These are phyloP conservation scores for Protonibea diacanthus DNA, from an alignment of 2,797 vertebrate species.

Conservation along the genomic window DNA sequence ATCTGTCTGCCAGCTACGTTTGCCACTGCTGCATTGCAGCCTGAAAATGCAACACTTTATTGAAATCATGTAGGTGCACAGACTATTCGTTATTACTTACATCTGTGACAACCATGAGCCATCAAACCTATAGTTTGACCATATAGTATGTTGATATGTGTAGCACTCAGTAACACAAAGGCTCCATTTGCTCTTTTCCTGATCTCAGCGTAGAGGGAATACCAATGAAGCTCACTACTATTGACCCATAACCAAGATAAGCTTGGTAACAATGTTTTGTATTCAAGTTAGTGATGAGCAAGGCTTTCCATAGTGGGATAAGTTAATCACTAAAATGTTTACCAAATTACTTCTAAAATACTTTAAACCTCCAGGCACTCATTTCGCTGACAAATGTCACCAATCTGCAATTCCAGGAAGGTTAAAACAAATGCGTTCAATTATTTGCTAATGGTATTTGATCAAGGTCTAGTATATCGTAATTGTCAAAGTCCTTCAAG, in stretches of 20 bases:
- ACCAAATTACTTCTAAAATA: conserved; percentile 36
- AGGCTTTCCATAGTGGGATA: conserved; percentile 11
- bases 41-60: not conserved
- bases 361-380: conserved; percentile 29
- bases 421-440: conserved; percentile 45
- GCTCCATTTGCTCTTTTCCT: conserved; percentile 2
- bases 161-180: not conserved
- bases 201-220: not conserved
- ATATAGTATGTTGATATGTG: not conserved
- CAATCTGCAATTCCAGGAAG: conserved; percentile 36
- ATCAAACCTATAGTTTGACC: not conserved
- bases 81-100: not conserved
- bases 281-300: not conserved
- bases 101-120: not conserved
- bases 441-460: conserved; percentile 51
- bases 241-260: conserved; percentile 1
- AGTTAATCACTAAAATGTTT: conserved; percentile 38
- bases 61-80: not conserved
- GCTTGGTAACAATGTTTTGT: not conserved
- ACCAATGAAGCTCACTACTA: not conserved
- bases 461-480: conserved; percentile 34
- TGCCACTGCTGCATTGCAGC: conserved; percentile 30
- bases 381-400: conserved; percentile 27
- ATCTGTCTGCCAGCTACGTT: conserved; percentile 14
- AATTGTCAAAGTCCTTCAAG: conserved; percentile 36